A percentile compares a stretch with the other conserved stretches of the same genome.
Evolutionary conservation across 1,140 invertebrate genomes (phyloP).

Genomic region (Caenorhabditis brenneri): DNA sequence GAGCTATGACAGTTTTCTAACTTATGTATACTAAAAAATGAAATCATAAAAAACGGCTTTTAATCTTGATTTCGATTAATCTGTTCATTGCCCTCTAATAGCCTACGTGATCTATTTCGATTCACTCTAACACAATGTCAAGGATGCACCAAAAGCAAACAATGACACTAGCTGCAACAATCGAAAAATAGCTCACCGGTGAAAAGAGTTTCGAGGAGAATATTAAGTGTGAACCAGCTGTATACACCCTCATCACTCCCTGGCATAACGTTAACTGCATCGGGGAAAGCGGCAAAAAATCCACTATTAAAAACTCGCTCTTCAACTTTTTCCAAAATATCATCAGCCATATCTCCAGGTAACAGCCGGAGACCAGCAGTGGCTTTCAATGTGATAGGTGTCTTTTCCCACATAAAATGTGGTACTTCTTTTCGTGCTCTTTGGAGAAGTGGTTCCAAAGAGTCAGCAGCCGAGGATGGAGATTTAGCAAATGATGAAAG

Average conservation of each 20-base stretch:
- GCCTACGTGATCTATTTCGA: constrained; percentile 5
- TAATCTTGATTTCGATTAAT: neutral
- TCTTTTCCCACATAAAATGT: constrained; percentile 77
- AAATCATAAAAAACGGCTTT: neutral
- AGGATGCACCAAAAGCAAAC: neutral
- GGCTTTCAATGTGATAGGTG: constrained; percentile 80
- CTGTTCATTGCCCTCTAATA: neutral
- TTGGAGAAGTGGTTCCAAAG: constrained; percentile 79
- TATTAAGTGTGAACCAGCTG: constrained; percentile 71
- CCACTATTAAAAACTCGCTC: constrained; percentile 78
- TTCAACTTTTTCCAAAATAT: constrained; percentile 76
- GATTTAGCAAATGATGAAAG: constrained; percentile 84
- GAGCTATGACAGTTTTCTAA: too few species aligned
- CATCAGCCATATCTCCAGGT: constrained; percentile 79
- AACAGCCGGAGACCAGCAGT: constrained; percentile 89
- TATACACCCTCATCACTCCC: constrained; percentile 83
- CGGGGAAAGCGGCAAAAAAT: constrained; percentile 77
- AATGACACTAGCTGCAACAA: neutral
- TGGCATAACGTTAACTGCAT: constrained; percentile 89
- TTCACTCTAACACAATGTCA: neutral
- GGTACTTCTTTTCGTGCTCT: constrained; percentile 82
- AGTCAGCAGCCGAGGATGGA: constrained; percentile 80
- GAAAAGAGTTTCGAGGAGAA: constrained; percentile 60
- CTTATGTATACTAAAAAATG: too few species aligned
- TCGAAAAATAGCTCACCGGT: neutral